Evolutionary conservation across 2,888 invertebrate species (phyloP).

Genomic region (Cylloceria caligata): DNA sequence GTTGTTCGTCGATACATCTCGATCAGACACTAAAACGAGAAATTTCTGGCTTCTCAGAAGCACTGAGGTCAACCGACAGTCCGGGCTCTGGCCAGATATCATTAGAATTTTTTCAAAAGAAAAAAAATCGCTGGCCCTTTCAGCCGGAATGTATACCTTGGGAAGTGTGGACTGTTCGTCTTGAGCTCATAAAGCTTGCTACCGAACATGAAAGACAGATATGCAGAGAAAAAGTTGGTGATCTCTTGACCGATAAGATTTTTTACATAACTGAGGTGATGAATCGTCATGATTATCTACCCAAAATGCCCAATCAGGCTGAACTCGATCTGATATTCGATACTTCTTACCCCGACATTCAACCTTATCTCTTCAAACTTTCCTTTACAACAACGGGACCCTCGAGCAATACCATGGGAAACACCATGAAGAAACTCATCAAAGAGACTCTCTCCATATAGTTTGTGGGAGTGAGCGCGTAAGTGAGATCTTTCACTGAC

Average conservation of each 20-base stretch:
- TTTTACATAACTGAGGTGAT: constrained; percentile 97
- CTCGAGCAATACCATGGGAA: constrained; percentile 92
- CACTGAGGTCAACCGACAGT: constrained; percentile 90
- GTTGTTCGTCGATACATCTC: constrained; percentile 94
- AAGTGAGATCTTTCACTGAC: no score
- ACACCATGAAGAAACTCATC: constrained; percentile 95
- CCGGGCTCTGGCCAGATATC: constrained; percentile 92
- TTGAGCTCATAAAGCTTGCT: constrained; percentile 94
- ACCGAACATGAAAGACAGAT: constrained; percentile 95
- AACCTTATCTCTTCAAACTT: constrained; percentile 98
- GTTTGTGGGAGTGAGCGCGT: no score
- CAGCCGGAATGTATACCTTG: constrained; percentile 97
- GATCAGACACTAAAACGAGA: constrained; percentile 90
- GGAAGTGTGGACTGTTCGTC: constrained; percentile 99
- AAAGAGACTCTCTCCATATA: constrained; percentile 94
- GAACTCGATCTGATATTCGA: constrained; percentile 98
- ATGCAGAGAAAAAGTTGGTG: constrained; percentile 94
- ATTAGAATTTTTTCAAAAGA: constrained; percentile 97
- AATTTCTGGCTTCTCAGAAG: constrained; percentile 92
- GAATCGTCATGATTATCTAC: constrained; percentile 98
- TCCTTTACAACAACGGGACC: constrained; percentile 93
- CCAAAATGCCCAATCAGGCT: constrained; percentile 96
- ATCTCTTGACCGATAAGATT: constrained; percentile 96
- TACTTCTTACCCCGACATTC: constrained; percentile 95
- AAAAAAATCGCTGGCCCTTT: constrained; percentile 94